These are phyloP conservation scores for Enteromius treurensis DNA, from an alignment of 2,797 vertebrate species.

Conservation along the genomic window DNA sequence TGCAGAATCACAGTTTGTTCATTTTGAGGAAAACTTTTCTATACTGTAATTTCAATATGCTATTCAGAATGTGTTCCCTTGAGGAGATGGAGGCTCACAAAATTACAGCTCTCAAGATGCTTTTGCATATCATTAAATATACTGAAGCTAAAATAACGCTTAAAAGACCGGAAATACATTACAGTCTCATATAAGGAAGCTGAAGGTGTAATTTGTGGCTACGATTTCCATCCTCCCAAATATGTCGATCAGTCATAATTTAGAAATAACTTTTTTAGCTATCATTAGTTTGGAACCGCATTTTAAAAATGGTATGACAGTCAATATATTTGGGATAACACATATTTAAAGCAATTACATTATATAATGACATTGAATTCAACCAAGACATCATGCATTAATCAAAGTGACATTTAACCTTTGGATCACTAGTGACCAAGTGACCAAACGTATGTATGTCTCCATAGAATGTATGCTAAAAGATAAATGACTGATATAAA, in stretches of 20 bases:
- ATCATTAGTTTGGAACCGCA: not conserved
- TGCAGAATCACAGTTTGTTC: constrained; percentile 14
- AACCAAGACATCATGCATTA: not conserved
- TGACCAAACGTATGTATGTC: not conserved
- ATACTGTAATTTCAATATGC: constrained; percentile 33
- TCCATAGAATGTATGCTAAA: not conserved
- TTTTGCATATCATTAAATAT: constrained; percentile 22
- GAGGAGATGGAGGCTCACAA: constrained; percentile 24
- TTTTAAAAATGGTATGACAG: not conserved
- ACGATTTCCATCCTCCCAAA: not conserved
- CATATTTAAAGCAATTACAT: not conserved
- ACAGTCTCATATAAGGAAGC: not conserved
- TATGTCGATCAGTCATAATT: not conserved
- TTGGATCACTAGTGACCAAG: not conserved
- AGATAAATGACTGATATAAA: not conserved
- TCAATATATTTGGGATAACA: not conserved
- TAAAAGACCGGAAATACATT: not conserved
- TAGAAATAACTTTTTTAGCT: not conserved
- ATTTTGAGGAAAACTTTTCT: constrained; percentile 21
- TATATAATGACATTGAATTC: not conserved
- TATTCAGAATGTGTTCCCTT: constrained; percentile 36
- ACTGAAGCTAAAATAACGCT: constrained; percentile 13
- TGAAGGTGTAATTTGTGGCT: not conserved
- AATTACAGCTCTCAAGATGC: constrained; percentile 42
- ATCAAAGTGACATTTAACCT: not conserved